These are phyloP conservation scores for Myzus persicae DNA, from an alignment of 1,140 invertebrate species.

Conservation along the genomic window DNA sequence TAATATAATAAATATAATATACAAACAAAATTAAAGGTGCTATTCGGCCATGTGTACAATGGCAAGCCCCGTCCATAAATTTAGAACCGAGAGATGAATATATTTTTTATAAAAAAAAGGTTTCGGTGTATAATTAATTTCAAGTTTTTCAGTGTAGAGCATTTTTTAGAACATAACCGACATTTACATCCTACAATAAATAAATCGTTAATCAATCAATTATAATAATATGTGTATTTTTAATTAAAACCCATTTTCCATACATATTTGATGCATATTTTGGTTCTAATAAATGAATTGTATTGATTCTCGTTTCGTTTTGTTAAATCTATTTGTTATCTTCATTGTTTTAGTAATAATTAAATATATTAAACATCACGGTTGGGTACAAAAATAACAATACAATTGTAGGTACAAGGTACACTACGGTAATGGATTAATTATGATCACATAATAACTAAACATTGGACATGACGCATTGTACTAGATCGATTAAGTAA, in stretches of 20 bases:
- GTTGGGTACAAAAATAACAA: not conserved
- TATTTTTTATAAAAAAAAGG: not conserved
- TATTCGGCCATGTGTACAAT: constrained; percentile 19
- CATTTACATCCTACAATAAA: not conserved
- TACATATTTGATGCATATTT: not conserved
- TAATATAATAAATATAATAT: not conserved
- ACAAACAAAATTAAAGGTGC: constrained; percentile 29
- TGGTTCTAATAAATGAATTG: not conserved
- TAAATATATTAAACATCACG: not conserved
- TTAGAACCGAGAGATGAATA: not conserved
- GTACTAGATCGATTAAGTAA: not conserved
- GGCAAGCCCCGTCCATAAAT: not conserved
- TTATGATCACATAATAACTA: not conserved
- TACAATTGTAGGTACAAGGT: not conserved
- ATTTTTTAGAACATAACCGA: not conserved
- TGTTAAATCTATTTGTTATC: not conserved
- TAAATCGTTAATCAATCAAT: constrained; percentile 4
- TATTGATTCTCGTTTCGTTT: not conserved
- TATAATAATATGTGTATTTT: not conserved
- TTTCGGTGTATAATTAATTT: constrained; percentile 5
- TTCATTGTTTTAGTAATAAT: not conserved
- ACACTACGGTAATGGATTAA: not conserved
- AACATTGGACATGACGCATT: not conserved
- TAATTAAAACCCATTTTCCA: not conserved
- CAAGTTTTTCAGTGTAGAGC: not conserved